A percentile compares a stretch with the other conserved stretches of the same genome.
phyloP scores from a whole-genome alignment of 1,140 invertebrate species.

The Cyrtorhinus lividipennis region DNA sequence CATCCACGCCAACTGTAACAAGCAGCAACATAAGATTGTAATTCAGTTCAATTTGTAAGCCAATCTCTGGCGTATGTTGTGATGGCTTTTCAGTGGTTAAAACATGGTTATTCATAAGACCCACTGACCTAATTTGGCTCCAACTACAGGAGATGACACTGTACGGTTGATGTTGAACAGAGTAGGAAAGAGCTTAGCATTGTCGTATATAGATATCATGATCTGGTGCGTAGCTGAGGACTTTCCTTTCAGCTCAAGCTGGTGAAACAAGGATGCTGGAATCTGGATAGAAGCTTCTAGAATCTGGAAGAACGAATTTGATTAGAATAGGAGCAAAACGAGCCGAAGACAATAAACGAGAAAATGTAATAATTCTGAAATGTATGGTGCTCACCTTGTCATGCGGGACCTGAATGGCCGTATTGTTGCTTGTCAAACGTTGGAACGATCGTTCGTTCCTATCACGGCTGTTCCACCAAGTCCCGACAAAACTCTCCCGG shows the following conservation, averaged over 20 bases:
- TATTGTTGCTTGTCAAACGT: constrained; percentile 48
- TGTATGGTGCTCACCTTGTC: constrained; percentile 32
- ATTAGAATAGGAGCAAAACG: neutral
- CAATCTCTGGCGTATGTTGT: no score
- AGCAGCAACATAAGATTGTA: no score
- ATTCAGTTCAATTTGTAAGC: no score
- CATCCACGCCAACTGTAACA: constrained; percentile 34
- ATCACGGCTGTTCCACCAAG: constrained; percentile 41
- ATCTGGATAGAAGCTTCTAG: constrained; percentile 57
- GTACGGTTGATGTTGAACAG: constrained; percentile 31
- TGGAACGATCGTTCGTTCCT: constrained; percentile 34
- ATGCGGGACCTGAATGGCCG: constrained; percentile 38
- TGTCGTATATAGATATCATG: constrained; percentile 51
- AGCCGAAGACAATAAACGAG: neutral
- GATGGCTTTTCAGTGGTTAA: no score
- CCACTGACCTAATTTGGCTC: constrained; percentile 41
- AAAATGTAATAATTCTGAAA: neutral
- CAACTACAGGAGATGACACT: constrained; percentile 46
- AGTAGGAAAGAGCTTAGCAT: constrained; percentile 50
- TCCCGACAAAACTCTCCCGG: constrained; percentile 49
- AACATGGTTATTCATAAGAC: neutral
- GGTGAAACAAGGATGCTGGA: constrained; percentile 44
- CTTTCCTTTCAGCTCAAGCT: constrained; percentile 31
- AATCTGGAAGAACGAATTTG: constrained; percentile 23
- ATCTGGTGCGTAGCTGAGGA: constrained; percentile 36